Evolutionary conservation across 1,140 invertebrate species (phyloP).

Genomic region (Mizuhopecten yessoensis): DNA sequence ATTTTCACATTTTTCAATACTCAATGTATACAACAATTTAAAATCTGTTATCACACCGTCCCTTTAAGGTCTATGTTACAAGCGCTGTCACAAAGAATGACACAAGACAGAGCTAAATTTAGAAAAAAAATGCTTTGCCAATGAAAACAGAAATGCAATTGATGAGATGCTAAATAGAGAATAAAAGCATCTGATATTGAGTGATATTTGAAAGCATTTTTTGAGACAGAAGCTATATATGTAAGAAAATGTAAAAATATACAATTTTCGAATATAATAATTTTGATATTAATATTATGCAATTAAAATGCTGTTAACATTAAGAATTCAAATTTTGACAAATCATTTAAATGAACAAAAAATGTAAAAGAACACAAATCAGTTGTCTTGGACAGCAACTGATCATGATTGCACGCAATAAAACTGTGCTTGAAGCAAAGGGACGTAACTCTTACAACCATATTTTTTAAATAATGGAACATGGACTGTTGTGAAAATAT

Average conservation of each 20-base stretch:
- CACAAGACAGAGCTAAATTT: no score
- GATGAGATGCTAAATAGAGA: no score
- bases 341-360: not conserved
- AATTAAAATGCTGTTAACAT: not conserved
- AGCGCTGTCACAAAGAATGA: no score
- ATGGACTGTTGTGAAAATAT: not conserved
- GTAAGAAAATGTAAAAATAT: conserved; percentile 36
- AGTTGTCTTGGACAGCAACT: not conserved
- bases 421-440: not conserved
- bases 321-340: not conserved
- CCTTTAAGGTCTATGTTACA: no score
- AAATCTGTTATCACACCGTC: no score
- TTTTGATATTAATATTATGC: not conserved
- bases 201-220: not conserved
- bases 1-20: no score
- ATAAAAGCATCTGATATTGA: no score
- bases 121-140: no score
- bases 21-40: no score
- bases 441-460: not conserved
- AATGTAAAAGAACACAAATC: no score
- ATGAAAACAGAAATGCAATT: no score
- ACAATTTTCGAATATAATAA: conserved; percentile 7
- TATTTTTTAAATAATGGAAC: not conserved
- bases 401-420: not conserved
- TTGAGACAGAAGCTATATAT: conserved; percentile 9